Percentiles rank a stretch among this genome's conserved stretches.
phyloP scores from a whole-genome alignment of 1,140 invertebrate species.

The Uloborus diversus region DNA sequence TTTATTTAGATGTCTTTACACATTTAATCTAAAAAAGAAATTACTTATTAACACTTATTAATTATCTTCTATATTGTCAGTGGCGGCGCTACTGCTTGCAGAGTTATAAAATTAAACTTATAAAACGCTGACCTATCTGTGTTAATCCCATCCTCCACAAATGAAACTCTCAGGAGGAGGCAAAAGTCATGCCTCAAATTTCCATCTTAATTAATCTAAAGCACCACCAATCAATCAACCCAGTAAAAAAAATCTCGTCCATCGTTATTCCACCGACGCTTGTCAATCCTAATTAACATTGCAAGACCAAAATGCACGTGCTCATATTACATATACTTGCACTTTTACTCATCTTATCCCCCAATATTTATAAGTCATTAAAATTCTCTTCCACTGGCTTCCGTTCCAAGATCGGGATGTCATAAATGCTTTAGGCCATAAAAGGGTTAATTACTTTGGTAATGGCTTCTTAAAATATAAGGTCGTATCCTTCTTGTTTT shows the following conservation, averaged over 20 bases:
- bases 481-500: no score
- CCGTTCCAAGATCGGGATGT: constrained; percentile 3
- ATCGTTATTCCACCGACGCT: not conserved
- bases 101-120: no score
- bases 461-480: constrained; percentile 17
- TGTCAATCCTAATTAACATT: constrained; percentile 40
- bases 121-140: no score
- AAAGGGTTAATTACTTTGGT: constrained; percentile 51
- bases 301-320: not conserved
- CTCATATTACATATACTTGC: not conserved
- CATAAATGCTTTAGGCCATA: not conserved
- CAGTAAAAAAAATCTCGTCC: not conserved
- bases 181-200: constrained; percentile 10
- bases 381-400: constrained; percentile 32
- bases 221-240: constrained; percentile 11
- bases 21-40: no score
- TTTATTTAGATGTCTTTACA: no score
- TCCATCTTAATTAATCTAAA: constrained; percentile 23
- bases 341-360: not conserved
- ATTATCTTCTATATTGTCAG: no score
- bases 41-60: no score
- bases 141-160: no score
- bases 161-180: not conserved
- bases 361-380: constrained; percentile 22
- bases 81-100: no score